Base-by-base conservation (phyloP, 2,888 invertebrate genomes). In the Hydropsyche betteni region DNA sequence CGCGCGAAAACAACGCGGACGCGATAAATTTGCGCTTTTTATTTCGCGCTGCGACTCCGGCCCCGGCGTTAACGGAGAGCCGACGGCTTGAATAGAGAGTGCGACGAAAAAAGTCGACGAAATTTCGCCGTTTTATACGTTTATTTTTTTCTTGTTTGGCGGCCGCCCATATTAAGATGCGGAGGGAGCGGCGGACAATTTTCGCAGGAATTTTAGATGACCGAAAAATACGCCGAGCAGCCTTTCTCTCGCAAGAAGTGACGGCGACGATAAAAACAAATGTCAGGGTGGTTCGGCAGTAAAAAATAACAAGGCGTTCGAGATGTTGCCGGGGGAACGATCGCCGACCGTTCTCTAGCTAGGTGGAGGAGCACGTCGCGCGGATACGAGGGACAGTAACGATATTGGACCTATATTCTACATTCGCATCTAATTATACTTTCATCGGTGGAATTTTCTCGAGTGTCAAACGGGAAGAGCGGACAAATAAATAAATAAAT, bases 301-400 rank as follows among this genome's bases (percentile, higher is more conserved):
- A 76, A 76, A 76, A 76, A 74, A 76, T 76, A 76, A 76, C 76
- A 76, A 76, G 76, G 69, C 76, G 69, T 61, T 38, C 69, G 72
- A 52, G 71, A 61, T 51, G 55, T 70, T 72, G 52, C 74, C 58
- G 64, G 72, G 38, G 69, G 7, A 50, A 50, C 36, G 38, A 12
- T 16, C 16, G 24, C 10, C 33, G 8, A 33, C 5, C 36, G 51
- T 51, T 8, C 52, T 51, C 71, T 33, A 52, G 24, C 24, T 38
- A 52, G 53, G 44, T 7, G 36, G 34, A 52, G 14, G 44, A 44
- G 69, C 24, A 24, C 24, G 64, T 24, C 33, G 33, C 24, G 14
- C 8, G n/a, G 44, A 44, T 44, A 44, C 44, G 44, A 44, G 44
- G 44, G 44, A 44, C 44, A 44, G 44, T 44, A 44, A 44, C 44